phyloP scores from a whole-genome alignment of 2,797 vertebrate species.

The Rallus crepitans region DNA sequence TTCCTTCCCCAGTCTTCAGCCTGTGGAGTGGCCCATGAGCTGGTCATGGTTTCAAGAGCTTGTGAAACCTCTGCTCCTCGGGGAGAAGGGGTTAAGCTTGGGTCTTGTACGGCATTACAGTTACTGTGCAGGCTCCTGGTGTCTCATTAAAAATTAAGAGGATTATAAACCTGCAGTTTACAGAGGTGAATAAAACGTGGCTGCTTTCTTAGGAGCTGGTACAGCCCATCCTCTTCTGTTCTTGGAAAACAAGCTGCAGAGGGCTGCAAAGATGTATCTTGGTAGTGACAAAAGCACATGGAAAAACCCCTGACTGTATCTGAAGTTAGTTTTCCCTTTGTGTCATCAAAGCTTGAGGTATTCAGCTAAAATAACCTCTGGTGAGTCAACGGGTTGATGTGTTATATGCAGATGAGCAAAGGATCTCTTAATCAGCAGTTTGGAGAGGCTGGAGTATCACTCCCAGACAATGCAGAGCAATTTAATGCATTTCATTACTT shows the following conservation, averaged over 20 bases:
- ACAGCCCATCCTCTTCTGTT: neutral
- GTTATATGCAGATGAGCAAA: neutral
- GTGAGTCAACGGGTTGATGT: neutral
- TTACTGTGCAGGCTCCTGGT: neutral
- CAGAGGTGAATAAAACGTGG: neutral
- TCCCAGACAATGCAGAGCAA: neutral
- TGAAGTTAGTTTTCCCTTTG: neutral
- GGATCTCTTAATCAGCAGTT: slow-evolving; percentile 47
- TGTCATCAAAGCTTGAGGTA: neutral
- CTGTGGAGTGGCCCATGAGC: rapidly evolving
- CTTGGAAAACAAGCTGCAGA: neutral
- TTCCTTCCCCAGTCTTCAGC: neutral
- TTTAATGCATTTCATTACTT: neutral
- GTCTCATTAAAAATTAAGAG: neutral
- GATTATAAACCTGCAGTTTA: neutral
- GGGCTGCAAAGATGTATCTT: neutral
- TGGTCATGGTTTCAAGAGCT: neutral
- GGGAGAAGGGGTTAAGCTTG: rapidly evolving
- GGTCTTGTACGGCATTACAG: neutral
- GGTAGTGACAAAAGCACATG: neutral
- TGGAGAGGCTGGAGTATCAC: neutral
- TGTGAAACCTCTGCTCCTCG: neutral
- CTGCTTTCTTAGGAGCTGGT: neutral
- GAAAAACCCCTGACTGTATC: neutral
- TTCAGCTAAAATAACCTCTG: neutral